Evolutionary conservation across 2,113 vertebrate genomes (phyloP).

Genomic region (Mesocricetus auratus): DNA sequence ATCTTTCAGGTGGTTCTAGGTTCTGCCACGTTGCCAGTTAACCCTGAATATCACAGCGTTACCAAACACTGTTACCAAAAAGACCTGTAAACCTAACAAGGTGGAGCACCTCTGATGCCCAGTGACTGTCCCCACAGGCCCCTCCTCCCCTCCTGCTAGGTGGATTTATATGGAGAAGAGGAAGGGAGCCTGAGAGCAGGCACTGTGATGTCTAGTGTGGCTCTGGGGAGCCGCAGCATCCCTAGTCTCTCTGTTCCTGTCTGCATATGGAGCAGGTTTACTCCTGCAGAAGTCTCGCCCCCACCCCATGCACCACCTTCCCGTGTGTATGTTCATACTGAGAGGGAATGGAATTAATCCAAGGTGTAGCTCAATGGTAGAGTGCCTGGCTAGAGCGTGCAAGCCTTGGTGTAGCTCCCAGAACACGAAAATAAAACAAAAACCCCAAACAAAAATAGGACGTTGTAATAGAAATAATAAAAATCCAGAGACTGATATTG

Average conservation of each 20-base stretch:
- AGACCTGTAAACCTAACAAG: too few relatives aligned
- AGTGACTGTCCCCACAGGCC: too few relatives aligned
- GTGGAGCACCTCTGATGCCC: too few relatives aligned
- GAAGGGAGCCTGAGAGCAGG: not conserved
- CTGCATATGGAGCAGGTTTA: not conserved
- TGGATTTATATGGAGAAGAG: too few relatives aligned
- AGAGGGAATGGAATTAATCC: not conserved
- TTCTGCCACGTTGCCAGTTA: too few relatives aligned
- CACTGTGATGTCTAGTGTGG: not conserved
- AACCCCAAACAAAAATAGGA: not conserved
- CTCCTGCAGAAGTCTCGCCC: not conserved
- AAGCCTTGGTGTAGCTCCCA: not conserved
- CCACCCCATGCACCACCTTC: not conserved
- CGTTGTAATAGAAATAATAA: too few relatives aligned
- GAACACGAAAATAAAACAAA: not conserved
- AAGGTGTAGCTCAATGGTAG: not conserved
- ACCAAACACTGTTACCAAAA: too few relatives aligned
- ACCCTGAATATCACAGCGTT: too few relatives aligned
- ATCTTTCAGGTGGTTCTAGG: too few relatives aligned
- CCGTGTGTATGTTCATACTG: not conserved
- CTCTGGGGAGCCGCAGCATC: not conserved
- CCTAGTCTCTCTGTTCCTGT: not conserved
- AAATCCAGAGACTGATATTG: too few relatives aligned
- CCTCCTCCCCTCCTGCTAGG: too few relatives aligned
- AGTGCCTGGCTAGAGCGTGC: not conserved